Percentiles rank a stretch among this genome's conserved stretches.
Conservation (phyloP, 2,113 vertebrate species). For the Nothocercus julius region DNA sequence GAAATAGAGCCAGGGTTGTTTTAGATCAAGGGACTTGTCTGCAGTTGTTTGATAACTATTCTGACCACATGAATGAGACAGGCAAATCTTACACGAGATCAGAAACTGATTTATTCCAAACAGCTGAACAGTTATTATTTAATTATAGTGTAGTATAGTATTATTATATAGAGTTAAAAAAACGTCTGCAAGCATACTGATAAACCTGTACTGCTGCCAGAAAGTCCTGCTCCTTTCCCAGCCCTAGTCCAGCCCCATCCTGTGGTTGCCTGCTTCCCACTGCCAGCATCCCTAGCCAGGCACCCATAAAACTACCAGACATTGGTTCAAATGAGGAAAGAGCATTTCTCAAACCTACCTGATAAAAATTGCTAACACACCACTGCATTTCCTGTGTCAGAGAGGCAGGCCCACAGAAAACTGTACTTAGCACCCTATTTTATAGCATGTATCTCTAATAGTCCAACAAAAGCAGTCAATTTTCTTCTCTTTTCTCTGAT, state of each 20-base stretch:
- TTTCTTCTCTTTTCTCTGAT: background rate
- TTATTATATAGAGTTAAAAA: background rate
- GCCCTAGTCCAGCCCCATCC: background rate
- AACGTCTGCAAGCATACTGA: background rate
- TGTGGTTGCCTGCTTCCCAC: background rate
- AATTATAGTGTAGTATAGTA: background rate
- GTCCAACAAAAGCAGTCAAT: background rate
- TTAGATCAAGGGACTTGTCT: background rate
- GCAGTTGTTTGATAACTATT: background rate
- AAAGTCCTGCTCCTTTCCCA: background rate
- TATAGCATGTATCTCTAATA: background rate
- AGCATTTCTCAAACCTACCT: background rate
- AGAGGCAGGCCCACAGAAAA: background rate
- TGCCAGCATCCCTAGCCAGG: background rate
- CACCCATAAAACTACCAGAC: background rate
- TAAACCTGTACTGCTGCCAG: background rate
- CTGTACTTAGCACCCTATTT: background rate
- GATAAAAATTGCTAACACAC: background rate
- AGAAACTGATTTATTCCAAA: background rate
- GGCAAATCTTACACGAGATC: background rate
- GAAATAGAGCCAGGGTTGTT: background rate
- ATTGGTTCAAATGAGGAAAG: background rate
- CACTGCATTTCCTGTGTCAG: background rate
- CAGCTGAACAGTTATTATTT: background rate
- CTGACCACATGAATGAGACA: background rate